Evolutionary conservation across 2,888 invertebrate species (phyloP), one percentile per base, ranked within the genome.

Genomic region (Argyra leucocephala): DNA sequence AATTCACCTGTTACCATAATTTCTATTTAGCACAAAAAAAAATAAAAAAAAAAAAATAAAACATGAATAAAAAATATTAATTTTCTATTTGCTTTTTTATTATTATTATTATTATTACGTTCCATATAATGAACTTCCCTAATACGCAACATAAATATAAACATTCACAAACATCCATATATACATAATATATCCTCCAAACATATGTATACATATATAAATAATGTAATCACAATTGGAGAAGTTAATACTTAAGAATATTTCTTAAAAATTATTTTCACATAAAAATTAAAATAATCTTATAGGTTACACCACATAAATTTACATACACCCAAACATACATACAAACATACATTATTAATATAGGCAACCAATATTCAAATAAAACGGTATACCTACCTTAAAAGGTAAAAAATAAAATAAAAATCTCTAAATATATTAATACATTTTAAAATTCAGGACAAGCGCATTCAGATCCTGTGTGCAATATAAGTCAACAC

Each of bases 361-460:
- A 31, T 31, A 31, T 31, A 31, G n/a, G n/a, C n/a, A n/a, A n/a
- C n/a, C n/a, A n/a, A n/a, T n/a, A n/a, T n/a, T n/a, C n/a, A 31
- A 7, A 31, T 31, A 31, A 37, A 37, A 9, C 7, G 7, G 3
- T 37, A 37, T 37, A 15, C 37, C 10, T 22, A 22, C 10, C 22
- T 22, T 58, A 7, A 22, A 4, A 58, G 58, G 58, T 58, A 22
- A 58, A 58, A 58, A 22, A 58, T 22, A 12, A 23, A 58, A 22
- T 15, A 37, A 10, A 37, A 37, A 31, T 3, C 15, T 5, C 5
- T 37, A 37, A 37, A 37, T 37, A 9, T 58, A 58, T 58, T 58
- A 58, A 24, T 22, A 61, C 26, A 61, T 24, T 61, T 61, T 61
- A 61, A 61, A 61, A 61, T 61, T 12, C 18, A 61, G 61, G 61